phyloP scores from a whole-genome alignment of 2,113 vertebrate species.

The Boleophthalmus pectinirostris region DNA sequence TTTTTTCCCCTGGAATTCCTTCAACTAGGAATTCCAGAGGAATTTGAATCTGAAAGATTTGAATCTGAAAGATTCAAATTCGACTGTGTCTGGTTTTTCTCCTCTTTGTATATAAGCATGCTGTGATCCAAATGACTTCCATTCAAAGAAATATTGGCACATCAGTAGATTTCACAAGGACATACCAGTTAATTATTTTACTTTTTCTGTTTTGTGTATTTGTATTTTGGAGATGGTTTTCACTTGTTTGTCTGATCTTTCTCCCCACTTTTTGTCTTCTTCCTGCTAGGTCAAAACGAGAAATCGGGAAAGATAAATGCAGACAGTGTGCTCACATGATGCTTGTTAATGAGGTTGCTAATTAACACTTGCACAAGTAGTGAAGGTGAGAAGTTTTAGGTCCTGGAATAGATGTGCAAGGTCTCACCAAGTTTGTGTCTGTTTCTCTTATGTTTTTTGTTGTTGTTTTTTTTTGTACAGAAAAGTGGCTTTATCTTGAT shows the following conservation, averaged over 20 bases:
- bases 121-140: constrained; percentile 26
- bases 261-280: constrained; percentile 22
- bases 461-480: constrained; percentile 30
- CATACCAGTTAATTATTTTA: constrained; percentile 58
- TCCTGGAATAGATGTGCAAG: constrained; percentile 76
- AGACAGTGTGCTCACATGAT: constrained; percentile 51
- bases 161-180: constrained; percentile 41
- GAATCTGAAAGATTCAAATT: not conserved
- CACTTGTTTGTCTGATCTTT: constrained; percentile 31
- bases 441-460: constrained; percentile 19
- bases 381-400: constrained; percentile 71
- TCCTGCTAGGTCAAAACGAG: constrained; percentile 32
- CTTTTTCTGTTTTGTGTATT: constrained; percentile 37
- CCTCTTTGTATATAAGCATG: not conserved
- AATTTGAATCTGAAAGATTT: too few relatives aligned
- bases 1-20: not conserved
- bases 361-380: constrained; percentile 74
- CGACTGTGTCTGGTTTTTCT: not conserved
- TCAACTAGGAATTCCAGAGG: too few relatives aligned
- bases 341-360: constrained; percentile 71
- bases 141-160: constrained; percentile 21
- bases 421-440: constrained; percentile 58
- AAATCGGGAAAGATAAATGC: constrained; percentile 54
- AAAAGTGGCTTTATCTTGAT: not conserved
- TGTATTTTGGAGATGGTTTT: constrained; percentile 54